These are phyloP conservation scores for Drosophila willistoni DNA, from an alignment of 1,140 invertebrate species.

Conservation along the genomic window DNA sequence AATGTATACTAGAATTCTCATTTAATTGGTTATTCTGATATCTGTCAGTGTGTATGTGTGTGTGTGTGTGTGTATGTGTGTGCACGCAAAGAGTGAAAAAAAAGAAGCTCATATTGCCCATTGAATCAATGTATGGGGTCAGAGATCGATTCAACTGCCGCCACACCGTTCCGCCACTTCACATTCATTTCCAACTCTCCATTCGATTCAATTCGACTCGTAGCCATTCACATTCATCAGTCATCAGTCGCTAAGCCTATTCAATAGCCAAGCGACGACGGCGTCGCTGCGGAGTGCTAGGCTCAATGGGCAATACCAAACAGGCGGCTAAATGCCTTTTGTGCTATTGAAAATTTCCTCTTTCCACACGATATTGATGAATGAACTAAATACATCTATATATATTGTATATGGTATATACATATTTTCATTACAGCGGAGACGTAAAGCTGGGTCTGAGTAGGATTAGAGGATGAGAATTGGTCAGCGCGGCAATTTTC, in stretches of 20 bases:
- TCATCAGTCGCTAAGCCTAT: conserved; percentile 56
- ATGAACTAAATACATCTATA: background rate
- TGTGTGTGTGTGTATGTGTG: too few species aligned
- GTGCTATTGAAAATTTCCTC: conserved; percentile 60
- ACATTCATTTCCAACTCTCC: background rate
- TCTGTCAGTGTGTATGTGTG: background rate
- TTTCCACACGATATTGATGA: conserved; percentile 56
- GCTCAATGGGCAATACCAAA: conserved; percentile 74
- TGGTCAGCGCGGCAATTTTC: conserved; percentile 56
- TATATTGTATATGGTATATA: background rate
- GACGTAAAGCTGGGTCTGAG: too few species aligned
- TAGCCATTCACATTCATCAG: conserved; percentile 22
- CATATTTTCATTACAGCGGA: background rate
- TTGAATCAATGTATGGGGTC: conserved; percentile 12
- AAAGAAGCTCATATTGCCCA: background rate
- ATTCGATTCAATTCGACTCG: background rate
- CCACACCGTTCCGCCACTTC: background rate
- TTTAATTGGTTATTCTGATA: too few species aligned
- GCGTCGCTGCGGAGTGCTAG: background rate
- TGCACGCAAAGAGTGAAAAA: background rate
- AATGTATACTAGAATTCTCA: too few species aligned
- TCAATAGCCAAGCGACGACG: conserved; percentile 42
- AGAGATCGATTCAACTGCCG: conserved; percentile 3
- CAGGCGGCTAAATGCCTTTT: conserved; percentile 76
- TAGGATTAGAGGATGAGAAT: conserved; percentile 2